Evolutionary conservation across 30 jellyfish, hydroid and myxozoan genomes (phyloP).

Genomic region (Pseudorhiza aurosa): DNA sequence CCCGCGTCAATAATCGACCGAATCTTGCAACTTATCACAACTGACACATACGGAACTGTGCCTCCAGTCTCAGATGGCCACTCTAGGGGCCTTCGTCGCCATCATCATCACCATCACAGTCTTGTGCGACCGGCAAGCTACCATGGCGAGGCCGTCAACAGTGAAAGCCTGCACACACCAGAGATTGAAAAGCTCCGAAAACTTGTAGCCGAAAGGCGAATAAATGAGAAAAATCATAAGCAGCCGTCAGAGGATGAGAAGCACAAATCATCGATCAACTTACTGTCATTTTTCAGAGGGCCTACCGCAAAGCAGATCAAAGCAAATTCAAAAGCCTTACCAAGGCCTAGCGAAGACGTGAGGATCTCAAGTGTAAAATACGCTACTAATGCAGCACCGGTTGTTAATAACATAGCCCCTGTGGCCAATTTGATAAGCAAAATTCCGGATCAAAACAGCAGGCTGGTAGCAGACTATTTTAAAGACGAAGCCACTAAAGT

Average conservation of each 20-base stretch:
- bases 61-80: slow-evolving; percentile 77
- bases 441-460: background rate
- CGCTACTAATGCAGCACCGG: slow-evolving; percentile 3
- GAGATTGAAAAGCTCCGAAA: slow-evolving; percentile 56
- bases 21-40: slow-evolving; percentile 86
- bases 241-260: background rate
- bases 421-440: background rate
- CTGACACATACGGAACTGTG: slow-evolving; percentile 89
- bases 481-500: background rate
- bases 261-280: slow-evolving; percentile 39
- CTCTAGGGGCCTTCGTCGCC: slow-evolving; percentile 12
- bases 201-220: slow-evolving; percentile 47
- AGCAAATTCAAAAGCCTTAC: slow-evolving; percentile 3
- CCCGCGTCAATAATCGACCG: slow-evolving; percentile 97
- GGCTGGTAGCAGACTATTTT: background rate
- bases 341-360: slow-evolving; percentile 8
- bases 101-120: slow-evolving; percentile 5
- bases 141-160: slow-evolving; percentile 3
- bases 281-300: slow-evolving; percentile 65
- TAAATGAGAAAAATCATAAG: background rate
- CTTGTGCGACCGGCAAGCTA: background rate
- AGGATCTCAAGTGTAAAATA: slow-evolving; percentile 16
- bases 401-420: background rate
- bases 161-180: slow-evolving; percentile 65
- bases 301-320: slow-evolving; percentile 53